Percentiles rank a stretch among this genome's conserved stretches.
Evolutionary conservation across 2,113 vertebrate species (phyloP).

Genomic region (Entomyzon cyanotis): DNA sequence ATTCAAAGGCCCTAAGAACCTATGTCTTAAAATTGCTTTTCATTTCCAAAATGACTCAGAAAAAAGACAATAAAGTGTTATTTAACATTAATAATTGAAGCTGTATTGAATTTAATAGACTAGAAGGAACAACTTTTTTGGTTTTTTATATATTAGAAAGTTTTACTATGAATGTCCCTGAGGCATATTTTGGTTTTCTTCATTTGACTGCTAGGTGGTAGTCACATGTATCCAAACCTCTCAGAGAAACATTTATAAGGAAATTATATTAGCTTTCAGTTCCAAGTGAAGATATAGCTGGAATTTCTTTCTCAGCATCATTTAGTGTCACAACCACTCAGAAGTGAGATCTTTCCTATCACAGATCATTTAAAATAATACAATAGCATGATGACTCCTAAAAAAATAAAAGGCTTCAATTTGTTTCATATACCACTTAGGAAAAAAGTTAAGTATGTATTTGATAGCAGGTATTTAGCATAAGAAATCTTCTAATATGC

Average conservation of each 20-base stretch:
- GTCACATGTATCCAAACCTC: background rate
- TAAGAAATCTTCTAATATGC: conserved; percentile 10
- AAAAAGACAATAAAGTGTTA: background rate
- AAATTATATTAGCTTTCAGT: background rate
- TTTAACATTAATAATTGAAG: background rate
- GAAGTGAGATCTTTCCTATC: background rate
- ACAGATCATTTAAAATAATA: background rate
- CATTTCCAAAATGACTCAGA: background rate
- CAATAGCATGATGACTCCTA: background rate
- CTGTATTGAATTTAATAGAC: background rate
- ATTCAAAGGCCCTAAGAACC: background rate
- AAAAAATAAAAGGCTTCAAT: background rate
- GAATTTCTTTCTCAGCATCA: conserved; percentile 34
- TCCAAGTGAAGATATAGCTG: conserved; percentile 29
- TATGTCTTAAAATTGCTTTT: background rate
- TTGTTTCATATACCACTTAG: background rate
- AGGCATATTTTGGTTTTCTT: background rate
- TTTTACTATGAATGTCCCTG: background rate
- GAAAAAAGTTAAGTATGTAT: background rate
- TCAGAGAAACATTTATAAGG: background rate
- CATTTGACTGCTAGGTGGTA: background rate
- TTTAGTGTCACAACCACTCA: conserved; percentile 28
- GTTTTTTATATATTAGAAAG: background rate
- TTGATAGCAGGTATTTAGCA: conserved; percentile 22
- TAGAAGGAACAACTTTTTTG: background rate